These are phyloP conservation scores for Setophaga kirtlandii DNA, from an alignment of 2,113 vertebrate genomes.

Conservation along the genomic window DNA sequence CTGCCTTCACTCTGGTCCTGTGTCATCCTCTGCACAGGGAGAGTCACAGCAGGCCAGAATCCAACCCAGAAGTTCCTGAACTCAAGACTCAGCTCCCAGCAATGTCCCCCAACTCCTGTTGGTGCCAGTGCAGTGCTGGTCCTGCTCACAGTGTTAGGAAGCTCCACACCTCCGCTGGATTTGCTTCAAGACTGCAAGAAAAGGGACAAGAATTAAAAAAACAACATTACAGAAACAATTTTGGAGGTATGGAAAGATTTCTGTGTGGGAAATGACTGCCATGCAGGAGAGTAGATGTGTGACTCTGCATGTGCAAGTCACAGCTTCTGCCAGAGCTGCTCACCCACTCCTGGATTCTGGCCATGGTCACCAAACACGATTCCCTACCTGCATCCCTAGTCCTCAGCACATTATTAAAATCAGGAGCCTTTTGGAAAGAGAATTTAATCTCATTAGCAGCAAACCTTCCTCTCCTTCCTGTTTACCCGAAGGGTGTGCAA, in stretches of 20 bases:
- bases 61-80: neutral
- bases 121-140: neutral
- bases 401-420: neutral
- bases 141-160: neutral
- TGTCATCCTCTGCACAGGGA: neutral
- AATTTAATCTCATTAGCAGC: constrained; percentile 24
- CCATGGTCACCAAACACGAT: neutral
- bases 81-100: neutral
- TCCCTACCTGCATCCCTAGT: neutral
- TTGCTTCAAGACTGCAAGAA: neutral
- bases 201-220: neutral
- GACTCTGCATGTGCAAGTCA: accelerated
- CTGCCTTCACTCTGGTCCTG: neutral
- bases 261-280: neutral
- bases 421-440: neutral
- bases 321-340: neutral
- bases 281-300: accelerated
- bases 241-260: neutral
- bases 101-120: accelerated
- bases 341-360: neutral
- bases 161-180: neutral
- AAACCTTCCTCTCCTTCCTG: constrained; percentile 3
- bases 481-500: constrained; percentile 21
- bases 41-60: neutral
- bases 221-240: accelerated